phyloP scores from a whole-genome alignment of 1,140 invertebrate genomes.

The Ceratoteleas bidentatus region DNA sequence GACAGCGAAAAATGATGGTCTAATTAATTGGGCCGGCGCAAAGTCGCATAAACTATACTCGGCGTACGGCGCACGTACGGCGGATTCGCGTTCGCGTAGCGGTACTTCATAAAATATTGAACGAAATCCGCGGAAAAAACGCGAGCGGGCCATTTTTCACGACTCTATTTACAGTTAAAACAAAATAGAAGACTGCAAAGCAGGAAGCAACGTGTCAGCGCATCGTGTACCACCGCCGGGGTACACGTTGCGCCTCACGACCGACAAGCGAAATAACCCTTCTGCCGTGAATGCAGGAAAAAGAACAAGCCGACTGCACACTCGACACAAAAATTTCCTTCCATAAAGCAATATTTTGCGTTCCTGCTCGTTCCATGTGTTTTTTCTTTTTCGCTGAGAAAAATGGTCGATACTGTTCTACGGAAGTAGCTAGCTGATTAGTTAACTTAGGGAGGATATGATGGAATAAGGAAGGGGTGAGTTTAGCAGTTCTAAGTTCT shows the following conservation, averaged over 20 bases:
- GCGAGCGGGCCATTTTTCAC: conserved; percentile 35
- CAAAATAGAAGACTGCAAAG: conserved; percentile 54
- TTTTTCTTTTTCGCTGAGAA: background rate
- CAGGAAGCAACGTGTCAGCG: conserved; percentile 57
- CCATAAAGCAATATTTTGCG: conserved; percentile 35
- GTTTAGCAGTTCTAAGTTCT: no score
- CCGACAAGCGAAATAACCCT: conserved; percentile 61
- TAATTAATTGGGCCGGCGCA: conserved; percentile 12
- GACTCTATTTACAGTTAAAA: conserved; percentile 55
- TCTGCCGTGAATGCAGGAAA: conserved; percentile 44
- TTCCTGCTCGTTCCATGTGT: background rate
- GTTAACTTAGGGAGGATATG: no score
- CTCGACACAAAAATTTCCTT: conserved; percentile 42
- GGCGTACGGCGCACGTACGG: background rate
- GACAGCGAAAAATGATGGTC: conserved; percentile 19
- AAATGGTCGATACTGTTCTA: background rate
- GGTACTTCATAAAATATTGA: conserved; percentile 45
- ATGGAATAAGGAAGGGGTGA: no score
- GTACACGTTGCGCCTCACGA: conserved; percentile 54
- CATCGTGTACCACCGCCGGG: conserved; percentile 53
- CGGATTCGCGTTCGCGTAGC: conserved; percentile 6
- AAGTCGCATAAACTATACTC: conserved; percentile 26
- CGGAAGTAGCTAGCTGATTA: no score
- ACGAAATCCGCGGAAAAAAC: conserved; percentile 39
- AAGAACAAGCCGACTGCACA: conserved; percentile 45